Conservation (phyloP, 2,113 vertebrate genomes). For the Pheucticus melanocephalus region DNA sequence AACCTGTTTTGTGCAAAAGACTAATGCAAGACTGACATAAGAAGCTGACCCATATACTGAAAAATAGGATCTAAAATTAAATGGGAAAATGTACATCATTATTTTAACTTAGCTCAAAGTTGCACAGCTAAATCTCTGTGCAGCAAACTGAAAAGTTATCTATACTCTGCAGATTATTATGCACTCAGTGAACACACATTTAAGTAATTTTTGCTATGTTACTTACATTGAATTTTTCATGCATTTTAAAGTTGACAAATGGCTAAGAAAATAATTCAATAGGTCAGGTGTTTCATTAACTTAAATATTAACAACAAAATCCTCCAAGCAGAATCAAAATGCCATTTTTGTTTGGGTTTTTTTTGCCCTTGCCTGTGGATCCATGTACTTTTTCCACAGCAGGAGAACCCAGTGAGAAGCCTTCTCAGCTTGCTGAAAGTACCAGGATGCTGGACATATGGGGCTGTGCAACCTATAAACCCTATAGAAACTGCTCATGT, state of each 20-base stretch:
- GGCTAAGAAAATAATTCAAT: constrained; percentile 40
- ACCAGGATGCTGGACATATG: not conserved
- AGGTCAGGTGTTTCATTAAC: constrained; percentile 22
- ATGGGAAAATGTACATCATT: constrained; percentile 38
- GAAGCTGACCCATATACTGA: constrained; percentile 33
- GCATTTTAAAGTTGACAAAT: constrained; percentile 42
- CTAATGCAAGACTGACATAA: not conserved
- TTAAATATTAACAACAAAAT: constrained; percentile 35
- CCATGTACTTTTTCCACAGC: not conserved
- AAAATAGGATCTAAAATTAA: constrained; percentile 58
- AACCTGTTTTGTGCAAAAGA: not conserved
- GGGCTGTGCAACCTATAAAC: not conserved
- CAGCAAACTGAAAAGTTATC: constrained; percentile 41
- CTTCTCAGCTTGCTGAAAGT: not conserved
- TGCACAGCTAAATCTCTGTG: constrained; percentile 32
- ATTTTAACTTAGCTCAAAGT: constrained; percentile 50
- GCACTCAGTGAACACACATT: not conserved
- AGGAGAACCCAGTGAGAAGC: not conserved
- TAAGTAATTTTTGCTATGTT: constrained; percentile 17
- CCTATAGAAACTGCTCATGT: not conserved
- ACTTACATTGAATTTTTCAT: constrained; percentile 20
- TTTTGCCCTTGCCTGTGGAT: not conserved
- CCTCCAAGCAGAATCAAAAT: not conserved
- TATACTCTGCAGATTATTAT: constrained; percentile 18
- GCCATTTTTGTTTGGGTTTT: too few relatives aligned